Conservation (phyloP, 1,140 invertebrate genomes). For the Aphelinus atriplicis region DNA sequence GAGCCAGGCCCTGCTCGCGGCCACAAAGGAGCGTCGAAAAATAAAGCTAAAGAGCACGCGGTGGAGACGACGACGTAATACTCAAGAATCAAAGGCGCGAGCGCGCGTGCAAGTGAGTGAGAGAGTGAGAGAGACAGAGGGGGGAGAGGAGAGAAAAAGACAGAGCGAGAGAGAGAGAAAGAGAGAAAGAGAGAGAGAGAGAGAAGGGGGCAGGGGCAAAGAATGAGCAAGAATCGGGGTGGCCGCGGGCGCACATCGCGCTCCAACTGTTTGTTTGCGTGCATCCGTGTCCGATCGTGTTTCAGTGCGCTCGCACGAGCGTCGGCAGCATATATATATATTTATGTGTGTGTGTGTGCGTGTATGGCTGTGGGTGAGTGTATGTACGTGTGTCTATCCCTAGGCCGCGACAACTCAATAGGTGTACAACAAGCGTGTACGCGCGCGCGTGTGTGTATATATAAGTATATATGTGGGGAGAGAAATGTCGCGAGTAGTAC, state of each 20-base stretch:
- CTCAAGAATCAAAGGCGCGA: too few species aligned
- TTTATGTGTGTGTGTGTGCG: too few species aligned
- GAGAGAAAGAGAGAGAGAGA: background rate
- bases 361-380: too few species aligned
- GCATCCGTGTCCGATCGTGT: constrained; percentile 57
- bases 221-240: background rate
- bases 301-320: constrained; percentile 43
- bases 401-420: constrained; percentile 54
- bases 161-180: background rate
- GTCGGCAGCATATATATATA: too few species aligned
- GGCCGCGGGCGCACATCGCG: background rate
- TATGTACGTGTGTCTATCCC: too few species aligned
- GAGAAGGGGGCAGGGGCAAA: background rate
- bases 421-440: background rate
- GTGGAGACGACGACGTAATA: too few species aligned
- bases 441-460: background rate
- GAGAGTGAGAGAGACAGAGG: too few species aligned
- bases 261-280: constrained; percentile 40
- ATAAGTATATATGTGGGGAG: background rate
- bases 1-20: too few species aligned
- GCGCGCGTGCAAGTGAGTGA: too few species aligned
- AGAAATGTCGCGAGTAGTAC: constrained; percentile 8
- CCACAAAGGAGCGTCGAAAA: too few species aligned
- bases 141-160: too few species aligned
- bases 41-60: too few species aligned